Conservation (phyloP, 2,888 invertebrate genomes). For the Sinhomidia bicolor region DNA sequence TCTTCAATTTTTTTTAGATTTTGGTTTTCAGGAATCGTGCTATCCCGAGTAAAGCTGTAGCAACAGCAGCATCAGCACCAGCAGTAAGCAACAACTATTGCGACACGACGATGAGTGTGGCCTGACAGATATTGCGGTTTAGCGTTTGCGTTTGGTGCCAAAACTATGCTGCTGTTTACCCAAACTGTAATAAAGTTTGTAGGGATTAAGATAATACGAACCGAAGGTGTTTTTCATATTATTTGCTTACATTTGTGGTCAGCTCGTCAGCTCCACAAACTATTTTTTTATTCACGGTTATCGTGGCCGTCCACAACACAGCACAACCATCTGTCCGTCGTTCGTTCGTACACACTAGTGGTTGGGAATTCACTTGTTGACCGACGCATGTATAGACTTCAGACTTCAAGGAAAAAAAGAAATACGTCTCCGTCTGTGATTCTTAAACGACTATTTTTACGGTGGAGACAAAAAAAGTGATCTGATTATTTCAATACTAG, state of each 20-base stretch:
- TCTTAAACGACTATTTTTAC: background rate
- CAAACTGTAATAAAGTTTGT: slow-evolving; percentile 46
- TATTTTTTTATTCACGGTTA: slow-evolving; percentile 8
- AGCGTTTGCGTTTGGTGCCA: slow-evolving; percentile 66
- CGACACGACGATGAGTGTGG: slow-evolving; percentile 64
- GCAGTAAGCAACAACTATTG: no score
- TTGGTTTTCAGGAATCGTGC: slow-evolving; percentile 53
- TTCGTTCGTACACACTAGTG: background rate
- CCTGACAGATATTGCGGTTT: slow-evolving; percentile 67
- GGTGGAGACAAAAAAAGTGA: background rate
- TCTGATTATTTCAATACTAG: background rate
- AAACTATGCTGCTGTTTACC: slow-evolving; percentile 54
- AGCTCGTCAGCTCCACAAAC: no score
- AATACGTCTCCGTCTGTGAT: slow-evolving; percentile 34
- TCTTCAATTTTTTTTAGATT: slow-evolving; percentile 25
- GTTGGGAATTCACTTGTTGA: slow-evolving; percentile 63
- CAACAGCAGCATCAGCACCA: no score
- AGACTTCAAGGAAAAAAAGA: slow-evolving; percentile 45
- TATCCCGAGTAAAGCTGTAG: background rate
- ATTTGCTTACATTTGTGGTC: slow-evolving; percentile 68
- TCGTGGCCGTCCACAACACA: background rate
- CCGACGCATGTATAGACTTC: slow-evolving; percentile 40
- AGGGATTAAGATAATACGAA: slow-evolving; percentile 54
- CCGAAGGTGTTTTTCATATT: slow-evolving; percentile 66
- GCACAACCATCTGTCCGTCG: slow-evolving; percentile 38